These are phyloP conservation scores for Pseudochirops cupreus DNA, from an alignment of 2,797 vertebrate species.

Conservation along the genomic window DNA sequence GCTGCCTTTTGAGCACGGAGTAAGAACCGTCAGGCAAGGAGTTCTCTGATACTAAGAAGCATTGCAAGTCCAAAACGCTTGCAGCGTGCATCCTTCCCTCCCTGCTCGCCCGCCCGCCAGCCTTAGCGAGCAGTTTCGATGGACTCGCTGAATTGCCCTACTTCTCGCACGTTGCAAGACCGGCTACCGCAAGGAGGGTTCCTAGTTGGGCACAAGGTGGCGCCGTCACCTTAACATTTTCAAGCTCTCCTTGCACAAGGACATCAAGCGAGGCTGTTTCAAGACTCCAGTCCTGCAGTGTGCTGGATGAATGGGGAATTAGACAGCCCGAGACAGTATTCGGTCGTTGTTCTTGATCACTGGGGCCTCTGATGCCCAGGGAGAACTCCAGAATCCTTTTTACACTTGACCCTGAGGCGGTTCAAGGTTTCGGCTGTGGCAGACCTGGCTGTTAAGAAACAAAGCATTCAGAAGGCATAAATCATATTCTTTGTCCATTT, in stretches of 20 bases:
- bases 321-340: conserved; percentile 66
- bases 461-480: conserved; percentile 32
- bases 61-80: conserved; percentile 67
- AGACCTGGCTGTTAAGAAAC: conserved; percentile 58
- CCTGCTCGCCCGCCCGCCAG: neutral
- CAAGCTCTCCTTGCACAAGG: conserved; percentile 45
- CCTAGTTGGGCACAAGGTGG: conserved; percentile 84
- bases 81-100: conserved; percentile 65
- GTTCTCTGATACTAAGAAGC: conserved; percentile 69
- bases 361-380: conserved; percentile 62
- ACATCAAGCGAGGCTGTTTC: conserved; percentile 13
- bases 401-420: conserved; percentile 74
- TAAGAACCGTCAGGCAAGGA: conserved; percentile 72
- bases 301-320: conserved; percentile 56
- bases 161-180: conserved; percentile 73
- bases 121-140: conserved; percentile 56
- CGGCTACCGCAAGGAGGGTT: conserved; percentile 66
- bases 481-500: conserved; percentile 29
- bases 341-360: conserved; percentile 68
- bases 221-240: conserved; percentile 81
- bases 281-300: conserved; percentile 54
- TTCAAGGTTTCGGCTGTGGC: conserved; percentile 73
- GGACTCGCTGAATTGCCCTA: conserved; percentile 74
- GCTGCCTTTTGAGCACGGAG: conserved; percentile 75
- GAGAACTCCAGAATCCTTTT: conserved; percentile 73